Evolutionary conservation across 92 coral and sea anemone genomes (phyloP).

Genomic region (Pocillopora meandrina): DNA sequence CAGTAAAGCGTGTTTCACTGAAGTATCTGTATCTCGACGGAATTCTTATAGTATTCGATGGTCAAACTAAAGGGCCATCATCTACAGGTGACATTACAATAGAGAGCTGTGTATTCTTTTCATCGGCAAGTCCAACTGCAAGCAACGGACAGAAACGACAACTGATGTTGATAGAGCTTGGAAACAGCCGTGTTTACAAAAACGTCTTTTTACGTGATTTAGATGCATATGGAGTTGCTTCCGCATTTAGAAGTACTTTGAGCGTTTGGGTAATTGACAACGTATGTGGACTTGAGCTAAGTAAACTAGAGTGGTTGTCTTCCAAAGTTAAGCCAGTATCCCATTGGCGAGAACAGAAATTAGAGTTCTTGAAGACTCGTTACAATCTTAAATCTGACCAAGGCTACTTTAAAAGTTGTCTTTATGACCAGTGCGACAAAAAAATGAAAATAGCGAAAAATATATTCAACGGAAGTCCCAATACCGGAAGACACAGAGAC

Average conservation of each 20-base stretch:
- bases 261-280: slow-evolving; percentile 3
- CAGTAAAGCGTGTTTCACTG: neutral
- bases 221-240: neutral
- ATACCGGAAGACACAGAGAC: slow-evolving; percentile 23
- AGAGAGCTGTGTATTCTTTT: slow-evolving; percentile 5
- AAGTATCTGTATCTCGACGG: slow-evolving; percentile 48
- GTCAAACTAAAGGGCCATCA: neutral
- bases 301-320: slow-evolving; percentile 40
- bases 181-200: slow-evolving; percentile 5
- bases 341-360: slow-evolving; percentile 2
- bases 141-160: slow-evolving; percentile 13
- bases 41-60: slow-evolving; percentile 30
- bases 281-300: slow-evolving; percentile 47
- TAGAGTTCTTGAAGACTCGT: slow-evolving; percentile 29
- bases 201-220: slow-evolving; percentile 39
- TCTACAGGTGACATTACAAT: slow-evolving; percentile 13
- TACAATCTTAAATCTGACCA: slow-evolving; percentile 47
- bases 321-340: neutral
- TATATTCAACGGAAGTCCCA: slow-evolving; percentile 1
- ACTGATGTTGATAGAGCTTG: neutral
- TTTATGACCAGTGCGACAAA: slow-evolving; percentile 55
- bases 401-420: slow-evolving; percentile 47
- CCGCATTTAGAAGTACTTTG: slow-evolving; percentile 13
- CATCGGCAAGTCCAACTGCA: slow-evolving; percentile 5
- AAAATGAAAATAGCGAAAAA: slow-evolving; percentile 28